phyloP scores from a whole-genome alignment of 2,113 vertebrate species.

The Callopanchax toddi region DNA sequence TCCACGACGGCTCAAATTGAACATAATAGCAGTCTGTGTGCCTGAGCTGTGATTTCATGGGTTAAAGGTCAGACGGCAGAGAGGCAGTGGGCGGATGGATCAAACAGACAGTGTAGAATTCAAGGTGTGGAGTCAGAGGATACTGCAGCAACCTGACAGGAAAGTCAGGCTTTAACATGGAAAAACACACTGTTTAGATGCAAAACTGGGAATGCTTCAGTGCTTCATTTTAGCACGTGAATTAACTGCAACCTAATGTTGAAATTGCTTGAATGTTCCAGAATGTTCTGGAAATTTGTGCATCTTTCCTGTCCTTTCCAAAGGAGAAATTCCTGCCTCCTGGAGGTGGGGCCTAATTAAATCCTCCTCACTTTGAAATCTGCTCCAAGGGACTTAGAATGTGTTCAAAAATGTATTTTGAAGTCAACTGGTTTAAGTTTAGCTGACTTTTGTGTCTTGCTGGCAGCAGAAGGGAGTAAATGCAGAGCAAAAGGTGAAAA shows the following conservation, averaged over 20 bases:
- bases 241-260: not conserved
- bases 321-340: not conserved
- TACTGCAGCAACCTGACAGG: not conserved
- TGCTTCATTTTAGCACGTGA: not conserved
- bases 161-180: not conserved
- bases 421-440: too few species aligned
- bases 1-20: not conserved
- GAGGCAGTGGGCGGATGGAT: not conserved
- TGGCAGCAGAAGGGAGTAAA: too few species aligned
- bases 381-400: constrained; percentile 3
- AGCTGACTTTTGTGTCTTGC: too few species aligned
- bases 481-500: too few species aligned
- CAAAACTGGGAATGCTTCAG: not conserved
- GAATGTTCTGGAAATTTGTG: constrained; percentile 6
- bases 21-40: constrained; percentile 8
- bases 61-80: constrained; percentile 19
- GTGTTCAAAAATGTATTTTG: too few species aligned
- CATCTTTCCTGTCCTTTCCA: not conserved
- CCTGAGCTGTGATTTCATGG: constrained; percentile 14
- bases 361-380: constrained; percentile 21
- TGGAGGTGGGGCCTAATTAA: constrained; percentile 10
- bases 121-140: not conserved
- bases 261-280: not conserved
- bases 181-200: not conserved
- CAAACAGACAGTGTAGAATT: not conserved